Base-by-base conservation (phyloP, 1,140 invertebrate species). In the Bilobella aurantiaca region DNA sequence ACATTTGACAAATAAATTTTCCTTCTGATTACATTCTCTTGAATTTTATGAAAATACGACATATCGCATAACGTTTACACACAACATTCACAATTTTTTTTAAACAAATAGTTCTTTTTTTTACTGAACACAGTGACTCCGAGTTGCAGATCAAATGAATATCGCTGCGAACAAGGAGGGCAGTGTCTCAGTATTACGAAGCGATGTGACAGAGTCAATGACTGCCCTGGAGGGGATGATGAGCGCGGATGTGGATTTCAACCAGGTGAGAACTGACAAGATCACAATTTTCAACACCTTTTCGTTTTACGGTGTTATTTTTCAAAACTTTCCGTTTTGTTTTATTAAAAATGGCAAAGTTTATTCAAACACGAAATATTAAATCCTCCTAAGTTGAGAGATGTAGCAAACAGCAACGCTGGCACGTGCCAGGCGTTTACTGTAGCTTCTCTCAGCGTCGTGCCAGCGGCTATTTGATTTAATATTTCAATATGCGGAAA, bases 181-280 rank as follows among this genome's bases (percentile, higher is more conserved):
- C 21, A 5, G 3, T 63, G 61, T 53, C 27, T 63, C 27, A 18
- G 14, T n/a, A 28, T 29, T 5, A 30, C 16, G 2, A 47, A 27
- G 2, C 21, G 47, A 18, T 69, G 68, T 23, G 62, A 66, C 42
- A 8, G 27, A 12, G 29, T 34, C 5, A n/a, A 2, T 14, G 69
- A 70, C 37, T 65, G 65, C 62, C 16, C n/a, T 14, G 42, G 64
- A 62, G 56, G 67, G 25, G 31, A 31, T 60, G 74, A 73, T 62
- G 74, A 79, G 67, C 73, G 74, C 5, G 49, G 53, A 42, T 71
- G 67, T 58, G 3, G 34, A 23, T n/a, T 62, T 58, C 62, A 37
- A 56, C 53, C 56, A 12, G 32, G 64, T 18, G 74, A 66, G 34
- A n/a, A n/a, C n/a, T n/a, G 49, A 5, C 12, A 53, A 14, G 34